Evolutionary conservation across 2,113 vertebrate species (phyloP), one percentile per base, ranked within the genome.

Genomic region (Notothenia rossii): DNA sequence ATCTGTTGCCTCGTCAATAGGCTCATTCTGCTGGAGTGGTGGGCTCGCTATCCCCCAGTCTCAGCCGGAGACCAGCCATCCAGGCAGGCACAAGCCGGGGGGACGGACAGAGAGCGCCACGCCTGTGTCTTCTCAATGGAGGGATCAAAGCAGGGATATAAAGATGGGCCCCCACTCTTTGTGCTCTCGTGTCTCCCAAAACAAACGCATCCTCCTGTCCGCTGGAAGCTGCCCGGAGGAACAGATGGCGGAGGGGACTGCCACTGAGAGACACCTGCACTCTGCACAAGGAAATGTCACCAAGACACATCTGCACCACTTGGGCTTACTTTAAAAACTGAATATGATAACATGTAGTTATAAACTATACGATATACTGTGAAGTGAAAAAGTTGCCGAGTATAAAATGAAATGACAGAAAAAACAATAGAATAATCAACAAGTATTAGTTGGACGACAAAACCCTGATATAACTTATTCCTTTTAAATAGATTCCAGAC

Each of bases 1-100:
- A 93, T 94, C 93, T 93, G 91, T 92, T 86, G 88, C 83, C 77
- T 90, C 73, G 83, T 94, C 92, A 93, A 93, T 93, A 83, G 89
- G 86, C 89, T 89, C 93, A 89, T 93, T 93, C 84, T 94, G 90
- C 83, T 91, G 65, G 83, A 92, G 92, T 87, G 86, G 76, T 83
- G 66, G 48, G 74, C 63, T 72, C 48, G 45, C 75, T 17, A 53
- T 72, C 56, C 69, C 58, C 75, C 72, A 80, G 62, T 72, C 65
- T 48, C 50, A 43, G 77, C 60, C 53, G 1, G 72, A 53, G 77
- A 77, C 73, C 61, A 78, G 74, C 76, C 72, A 83, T 72, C 78
- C 65, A 73, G 82, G 72, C 78, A 83, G 79, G 72, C 75, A 33
- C 67, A 76, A 83, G 64, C 73, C 18, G 5, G 65, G 65, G 79